phyloP scores from a whole-genome alignment of 2,113 vertebrate species.

The Irena cyanogastra region DNA sequence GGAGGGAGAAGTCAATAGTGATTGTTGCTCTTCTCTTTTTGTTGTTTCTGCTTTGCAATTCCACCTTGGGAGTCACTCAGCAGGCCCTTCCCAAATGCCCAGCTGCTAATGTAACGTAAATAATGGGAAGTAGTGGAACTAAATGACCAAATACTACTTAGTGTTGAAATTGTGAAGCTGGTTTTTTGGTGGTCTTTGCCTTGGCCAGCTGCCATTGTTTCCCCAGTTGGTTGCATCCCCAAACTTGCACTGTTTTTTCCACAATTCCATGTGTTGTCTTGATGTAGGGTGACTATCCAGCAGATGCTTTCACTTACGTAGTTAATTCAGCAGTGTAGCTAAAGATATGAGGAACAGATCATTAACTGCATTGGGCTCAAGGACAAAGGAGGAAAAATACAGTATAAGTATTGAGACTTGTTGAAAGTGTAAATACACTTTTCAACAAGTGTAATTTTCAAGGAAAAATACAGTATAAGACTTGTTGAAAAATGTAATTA shows the following conservation, averaged over 20 bases:
- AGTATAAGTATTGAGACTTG: background rate
- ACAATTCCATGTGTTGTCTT: background rate
- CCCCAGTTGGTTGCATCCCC: background rate
- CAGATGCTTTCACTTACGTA: background rate
- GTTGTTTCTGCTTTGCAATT: background rate
- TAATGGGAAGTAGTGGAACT: background rate
- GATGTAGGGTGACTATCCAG: background rate
- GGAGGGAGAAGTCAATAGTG: background rate
- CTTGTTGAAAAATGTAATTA: background rate
- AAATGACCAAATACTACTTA: background rate
- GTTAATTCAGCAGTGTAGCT: background rate
- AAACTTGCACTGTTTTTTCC: background rate
- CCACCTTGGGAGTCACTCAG: background rate
- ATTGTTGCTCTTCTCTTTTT: background rate
- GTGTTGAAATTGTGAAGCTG: background rate
- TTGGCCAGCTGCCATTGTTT: background rate
- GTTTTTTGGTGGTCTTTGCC: background rate
- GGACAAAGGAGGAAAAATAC: background rate
- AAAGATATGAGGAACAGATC: background rate
- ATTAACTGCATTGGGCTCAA: background rate
- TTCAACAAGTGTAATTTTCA: too few species aligned
- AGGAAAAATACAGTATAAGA: rapidly evolving
- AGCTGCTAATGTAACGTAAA: background rate
- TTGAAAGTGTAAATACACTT: too few species aligned
- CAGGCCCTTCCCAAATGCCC: background rate